Base-by-base conservation (phyloP, 2,113 vertebrate species). In the Mus pahari region DNA sequence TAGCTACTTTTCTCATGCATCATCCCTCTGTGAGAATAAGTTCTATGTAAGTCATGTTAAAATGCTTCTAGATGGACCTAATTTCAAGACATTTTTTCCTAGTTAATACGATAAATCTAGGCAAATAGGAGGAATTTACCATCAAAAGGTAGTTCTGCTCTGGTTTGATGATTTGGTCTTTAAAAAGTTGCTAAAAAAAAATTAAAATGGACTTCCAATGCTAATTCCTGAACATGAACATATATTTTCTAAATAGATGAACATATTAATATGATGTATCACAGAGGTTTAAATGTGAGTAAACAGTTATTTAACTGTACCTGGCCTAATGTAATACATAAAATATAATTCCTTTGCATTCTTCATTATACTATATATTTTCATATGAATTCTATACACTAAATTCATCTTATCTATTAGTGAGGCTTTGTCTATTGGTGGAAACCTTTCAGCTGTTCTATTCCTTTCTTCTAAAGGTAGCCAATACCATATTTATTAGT, bases 1-100 rank as follows among this genome's bases (percentile, higher is more conserved):
- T 93, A 96, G 55, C 89, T 92, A 28, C 12, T 92, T 90, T 94
- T 95, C 86, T 97, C 71, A 94, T 75, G 48, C 6, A 70, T 95
- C 22, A 93, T 64, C 64, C 60, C 9, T 94, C 84, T 86, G 53
- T 95, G 71, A 92, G 28, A 75, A 94, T 77, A 50, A 92, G 96
- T 81, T 88, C 91, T 60, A 39, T 84, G 4, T 86, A 48, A 62
- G 36, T 78, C 86, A 84, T 70, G 31, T 87, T 60, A 86, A 94
- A 95, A 36, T 94, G 81, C 20, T 95, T 93, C 75, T 53, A 17
- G 81, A 90, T 78, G 36, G 8, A 90, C n/a, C 58, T 88, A 77
- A 90, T 92, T 53, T 48, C 45, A 12, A 96, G 48, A 16, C 22
- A 64, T 89, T 48, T 68, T 73, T 95, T 50, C 66, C 0, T 74